Evolutionary conservation across 1,140 invertebrate genomes (phyloP).

Genomic region (Chironomus tepperi): DNA sequence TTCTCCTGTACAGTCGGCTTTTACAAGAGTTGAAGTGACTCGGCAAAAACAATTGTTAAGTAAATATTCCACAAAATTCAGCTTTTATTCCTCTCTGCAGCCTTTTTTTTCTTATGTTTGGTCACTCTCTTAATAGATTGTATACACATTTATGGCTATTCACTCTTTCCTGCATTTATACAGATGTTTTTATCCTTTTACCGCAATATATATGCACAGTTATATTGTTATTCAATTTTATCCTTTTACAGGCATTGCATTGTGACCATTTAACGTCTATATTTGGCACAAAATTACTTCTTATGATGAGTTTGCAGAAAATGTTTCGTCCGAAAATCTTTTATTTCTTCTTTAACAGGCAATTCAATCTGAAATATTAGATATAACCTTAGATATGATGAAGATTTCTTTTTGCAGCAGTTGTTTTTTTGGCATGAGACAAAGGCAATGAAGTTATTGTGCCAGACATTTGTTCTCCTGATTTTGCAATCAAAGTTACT

Average conservation of each 20-base stretch:
- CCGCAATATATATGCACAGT: not conserved
- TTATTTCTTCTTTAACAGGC: not conserved
- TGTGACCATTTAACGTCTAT: slow-evolving; percentile 24
- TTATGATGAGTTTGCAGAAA: not conserved
- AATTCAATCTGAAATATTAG: too few relatives aligned
- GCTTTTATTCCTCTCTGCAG: not conserved
- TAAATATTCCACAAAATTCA: slow-evolving; percentile 23
- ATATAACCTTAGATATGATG: too few relatives aligned
- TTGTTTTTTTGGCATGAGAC: too few relatives aligned
- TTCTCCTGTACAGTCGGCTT: not conserved
- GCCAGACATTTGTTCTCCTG: too few relatives aligned
- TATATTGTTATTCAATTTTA: not conserved
- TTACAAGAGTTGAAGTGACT: slow-evolving; percentile 22
- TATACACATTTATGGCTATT: not conserved
- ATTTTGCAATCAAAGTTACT: too few relatives aligned
- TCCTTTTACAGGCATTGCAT: not conserved
- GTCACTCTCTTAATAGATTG: not conserved
- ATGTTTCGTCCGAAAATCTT: not conserved
- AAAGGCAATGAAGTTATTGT: too few relatives aligned
- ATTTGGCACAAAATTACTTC: slow-evolving; percentile 25
- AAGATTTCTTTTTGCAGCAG: too few relatives aligned
- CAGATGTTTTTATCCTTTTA: slow-evolving; percentile 8
- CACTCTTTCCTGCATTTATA: not conserved
- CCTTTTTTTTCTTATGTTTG: not conserved
- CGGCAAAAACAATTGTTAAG: slow-evolving; percentile 25